phyloP scores from a whole-genome alignment of 2,888 invertebrate genomes.

The Apodemia mormo region DNA sequence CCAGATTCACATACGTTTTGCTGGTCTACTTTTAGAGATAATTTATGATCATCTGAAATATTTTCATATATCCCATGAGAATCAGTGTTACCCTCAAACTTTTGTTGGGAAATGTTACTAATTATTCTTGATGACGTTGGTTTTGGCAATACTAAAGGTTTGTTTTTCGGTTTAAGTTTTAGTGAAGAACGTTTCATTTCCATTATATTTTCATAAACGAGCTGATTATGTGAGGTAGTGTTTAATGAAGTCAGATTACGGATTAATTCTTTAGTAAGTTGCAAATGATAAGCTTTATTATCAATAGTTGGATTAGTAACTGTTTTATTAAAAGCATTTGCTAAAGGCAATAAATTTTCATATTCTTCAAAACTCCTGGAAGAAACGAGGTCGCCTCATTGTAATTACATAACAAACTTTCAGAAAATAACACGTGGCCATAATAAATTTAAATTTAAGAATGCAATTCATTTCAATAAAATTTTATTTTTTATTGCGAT shows the following conservation, averaged over 20 bases:
- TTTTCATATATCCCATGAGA: slow-evolving; percentile 36
- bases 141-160: not conserved
- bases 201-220: not conserved
- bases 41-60: slow-evolving; percentile 52
- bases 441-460: slow-evolving; percentile 16
- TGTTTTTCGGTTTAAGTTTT: not conserved
- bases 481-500: slow-evolving; percentile 40
- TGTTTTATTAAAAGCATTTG: slow-evolving; percentile 36
- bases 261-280: slow-evolving; percentile 7
- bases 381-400: slow-evolving; percentile 23
- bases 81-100: not conserved
- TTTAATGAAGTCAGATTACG: not conserved
- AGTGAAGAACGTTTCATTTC: not conserved
- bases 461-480: slow-evolving; percentile 34
- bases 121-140: not conserved
- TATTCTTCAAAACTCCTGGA: slow-evolving; percentile 32
- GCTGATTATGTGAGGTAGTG: not conserved
- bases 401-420: not conserved
- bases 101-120: not conserved
- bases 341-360: not conserved
- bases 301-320: slow-evolving; percentile 28
- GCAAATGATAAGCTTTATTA: slow-evolving; percentile 16
- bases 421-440: not conserved
- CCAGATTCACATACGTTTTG: not conserved
- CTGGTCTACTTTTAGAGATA: slow-evolving; percentile 21